Evolutionary conservation across 2,797 vertebrate species (phyloP).

Genomic region (Kryptopterus vitreolus): DNA sequence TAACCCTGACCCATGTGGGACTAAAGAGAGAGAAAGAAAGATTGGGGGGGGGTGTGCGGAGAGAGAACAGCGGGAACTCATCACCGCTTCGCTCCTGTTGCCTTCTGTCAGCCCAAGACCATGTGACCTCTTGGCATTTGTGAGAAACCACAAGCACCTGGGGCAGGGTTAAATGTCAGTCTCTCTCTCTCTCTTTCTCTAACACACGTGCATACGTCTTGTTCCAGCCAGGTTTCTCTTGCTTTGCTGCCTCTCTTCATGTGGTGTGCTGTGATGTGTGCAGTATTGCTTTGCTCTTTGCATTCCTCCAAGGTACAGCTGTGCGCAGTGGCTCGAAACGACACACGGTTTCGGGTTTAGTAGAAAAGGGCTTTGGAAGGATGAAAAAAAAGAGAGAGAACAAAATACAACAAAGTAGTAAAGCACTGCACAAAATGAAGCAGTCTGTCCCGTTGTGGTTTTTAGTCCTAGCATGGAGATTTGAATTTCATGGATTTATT

Average conservation of each 20-base stretch:
- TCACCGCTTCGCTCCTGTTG: slow-evolving; percentile 65
- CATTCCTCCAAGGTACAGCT: slow-evolving; percentile 53
- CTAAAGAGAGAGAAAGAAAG: slow-evolving; percentile 15
- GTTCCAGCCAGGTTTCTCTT: slow-evolving; percentile 52
- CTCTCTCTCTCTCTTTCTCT: slow-evolving; percentile 29
- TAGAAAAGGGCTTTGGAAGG: too few species aligned
- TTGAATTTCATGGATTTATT: neutral
- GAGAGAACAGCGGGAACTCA: slow-evolving; percentile 53
- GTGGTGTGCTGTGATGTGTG: slow-evolving; percentile 47
- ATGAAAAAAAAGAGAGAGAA: too few species aligned
- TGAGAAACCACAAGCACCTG: slow-evolving; percentile 90
- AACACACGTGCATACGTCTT: slow-evolving; percentile 15
- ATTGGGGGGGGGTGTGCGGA: slow-evolving; percentile 21
- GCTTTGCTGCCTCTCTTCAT: slow-evolving; percentile 57
- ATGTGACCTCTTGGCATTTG: slow-evolving; percentile 84
- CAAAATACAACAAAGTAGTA: neutral
- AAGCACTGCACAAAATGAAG: neutral
- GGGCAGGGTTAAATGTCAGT: slow-evolving; percentile 85
- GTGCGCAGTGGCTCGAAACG: slow-evolving; percentile 16
- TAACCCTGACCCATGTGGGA: slow-evolving; percentile 61
- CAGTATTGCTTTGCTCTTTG: slow-evolving; percentile 56
- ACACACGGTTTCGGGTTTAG: slow-evolving; percentile 24
- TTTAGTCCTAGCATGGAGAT: neutral
- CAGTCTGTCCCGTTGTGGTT: too few species aligned
- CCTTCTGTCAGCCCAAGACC: slow-evolving; percentile 74